Evolutionary conservation across 2,113 vertebrate genomes (phyloP).

Genomic region (Phainopepla nitens): DNA sequence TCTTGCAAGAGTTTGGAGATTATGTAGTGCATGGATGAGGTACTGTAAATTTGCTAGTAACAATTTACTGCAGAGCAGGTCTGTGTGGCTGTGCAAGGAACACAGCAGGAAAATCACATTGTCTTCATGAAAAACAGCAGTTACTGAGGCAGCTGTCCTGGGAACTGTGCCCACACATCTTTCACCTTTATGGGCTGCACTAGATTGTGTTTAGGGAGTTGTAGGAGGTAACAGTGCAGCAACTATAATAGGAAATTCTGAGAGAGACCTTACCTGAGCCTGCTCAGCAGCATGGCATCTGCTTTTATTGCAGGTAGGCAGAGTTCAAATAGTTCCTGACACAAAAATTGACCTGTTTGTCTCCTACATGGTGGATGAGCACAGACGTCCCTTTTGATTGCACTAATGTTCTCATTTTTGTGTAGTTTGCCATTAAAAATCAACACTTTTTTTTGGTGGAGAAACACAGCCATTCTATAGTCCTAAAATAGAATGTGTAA

Average conservation of each 20-base stretch:
- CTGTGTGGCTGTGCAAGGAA: not conserved
- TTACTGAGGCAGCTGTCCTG: not conserved
- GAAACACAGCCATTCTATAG: not conserved
- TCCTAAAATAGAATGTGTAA: not conserved
- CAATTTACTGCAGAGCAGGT: not conserved
- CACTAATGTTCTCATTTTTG: not conserved
- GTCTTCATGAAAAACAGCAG: not conserved
- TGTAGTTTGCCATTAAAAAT: not conserved
- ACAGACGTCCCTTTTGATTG: not conserved
- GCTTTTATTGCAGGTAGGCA: not conserved
- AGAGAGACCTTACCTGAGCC: not conserved
- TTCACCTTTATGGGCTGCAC: not conserved
- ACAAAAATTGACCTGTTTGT: not conserved
- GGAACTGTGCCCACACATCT: not conserved
- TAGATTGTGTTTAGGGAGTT: not conserved
- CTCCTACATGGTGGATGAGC: not conserved
- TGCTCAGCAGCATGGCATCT: not conserved
- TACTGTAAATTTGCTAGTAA: conserved; percentile 3
- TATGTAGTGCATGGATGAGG: not conserved
- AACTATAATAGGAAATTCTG: not conserved
- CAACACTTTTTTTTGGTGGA: not conserved
- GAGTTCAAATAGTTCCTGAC: not conserved
- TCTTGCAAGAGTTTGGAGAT: not conserved
- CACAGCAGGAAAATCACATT: not conserved
- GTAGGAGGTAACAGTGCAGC: not conserved